Base-by-base conservation (phyloP, 2,888 invertebrate species). In the Caenorhabditis plicata region DNA sequence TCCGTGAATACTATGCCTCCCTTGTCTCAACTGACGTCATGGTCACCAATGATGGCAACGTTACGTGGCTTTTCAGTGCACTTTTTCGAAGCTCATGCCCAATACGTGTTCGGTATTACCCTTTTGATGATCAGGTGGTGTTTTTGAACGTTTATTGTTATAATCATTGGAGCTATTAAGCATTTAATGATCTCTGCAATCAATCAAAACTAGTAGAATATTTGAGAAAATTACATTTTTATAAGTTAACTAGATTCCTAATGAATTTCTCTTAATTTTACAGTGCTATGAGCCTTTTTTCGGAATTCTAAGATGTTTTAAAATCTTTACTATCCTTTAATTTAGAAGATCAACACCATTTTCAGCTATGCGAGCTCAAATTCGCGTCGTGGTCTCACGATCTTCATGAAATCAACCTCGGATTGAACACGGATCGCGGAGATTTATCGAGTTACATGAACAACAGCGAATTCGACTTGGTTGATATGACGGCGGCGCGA, bases 371-470 rank as follows among this genome's bases (percentile, higher is more conserved):
- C 64, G 80, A 82, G 31, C 82, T 86, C 82, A 82, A 83, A 64
- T 86, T 86, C 61, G 84, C 85, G 7, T 84, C 84, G 1, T 86
- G 85, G 85, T 85, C 85, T 0, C 85, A 85, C 74, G 85, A 85
- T 62, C 83, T 84, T 8, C 51, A 57, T 1, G 82, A 83, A 64
- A 77, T 85, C 50, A 73, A 90, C 78, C 82, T 90, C 42, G 86
- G 87, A 65, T 87, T 88, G 76, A 88, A 89, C 78, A 88, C 88
- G 46, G 88, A 89, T 48, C 68, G 74, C 29, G 91, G 91, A 0
- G 91, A 92, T 82, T 87, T 88, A 44, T 88, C 88, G 69, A 91
- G 91, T 84, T 92, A 91, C 82, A 90, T 91, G 80, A 88, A 88
- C n/a, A 92, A 91, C 81, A 90, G 90, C 1, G 92, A 92, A 83